A percentile compares a stretch with the other conserved stretches of the same genome.
These are phyloP conservation scores for Eurypyga helias DNA, from an alignment of 2,113 vertebrate genomes.

Conservation along the genomic window DNA sequence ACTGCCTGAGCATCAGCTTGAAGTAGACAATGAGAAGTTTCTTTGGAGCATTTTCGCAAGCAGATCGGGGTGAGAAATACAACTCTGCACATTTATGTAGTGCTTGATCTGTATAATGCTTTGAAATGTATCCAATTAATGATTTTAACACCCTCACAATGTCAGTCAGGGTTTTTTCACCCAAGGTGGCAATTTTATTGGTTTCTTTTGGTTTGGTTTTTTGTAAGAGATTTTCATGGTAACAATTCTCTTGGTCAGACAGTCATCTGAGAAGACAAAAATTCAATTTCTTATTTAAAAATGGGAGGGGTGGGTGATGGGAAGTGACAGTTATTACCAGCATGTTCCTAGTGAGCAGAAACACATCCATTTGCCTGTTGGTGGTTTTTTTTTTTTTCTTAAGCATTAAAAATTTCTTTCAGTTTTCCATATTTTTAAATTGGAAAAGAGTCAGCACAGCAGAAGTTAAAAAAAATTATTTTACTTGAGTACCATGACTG, in stretches of 20 bases:
- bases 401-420: not conserved
- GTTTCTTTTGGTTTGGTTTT: not conserved
- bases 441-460: not conserved
- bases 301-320: accelerated
- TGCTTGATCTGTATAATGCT: not conserved
- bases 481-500: not conserved
- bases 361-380: not conserved
- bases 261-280: not conserved
- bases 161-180: not conserved
- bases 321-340: not conserved
- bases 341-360: not conserved
- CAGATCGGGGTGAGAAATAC: not conserved
- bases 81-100: not conserved
- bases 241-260: not conserved
- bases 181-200: not conserved
- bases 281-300: not conserved
- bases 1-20: not conserved
- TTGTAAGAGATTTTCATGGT: not conserved
- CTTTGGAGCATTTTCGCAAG: not conserved
- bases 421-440: not conserved
- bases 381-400: not conserved
- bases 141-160: not conserved
- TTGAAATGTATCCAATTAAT: not conserved
- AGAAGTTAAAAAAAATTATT: not conserved
- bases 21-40: not conserved